These are phyloP conservation scores for Mola mola DNA, from an alignment of 2,113 vertebrate genomes.

Conservation along the genomic window DNA sequence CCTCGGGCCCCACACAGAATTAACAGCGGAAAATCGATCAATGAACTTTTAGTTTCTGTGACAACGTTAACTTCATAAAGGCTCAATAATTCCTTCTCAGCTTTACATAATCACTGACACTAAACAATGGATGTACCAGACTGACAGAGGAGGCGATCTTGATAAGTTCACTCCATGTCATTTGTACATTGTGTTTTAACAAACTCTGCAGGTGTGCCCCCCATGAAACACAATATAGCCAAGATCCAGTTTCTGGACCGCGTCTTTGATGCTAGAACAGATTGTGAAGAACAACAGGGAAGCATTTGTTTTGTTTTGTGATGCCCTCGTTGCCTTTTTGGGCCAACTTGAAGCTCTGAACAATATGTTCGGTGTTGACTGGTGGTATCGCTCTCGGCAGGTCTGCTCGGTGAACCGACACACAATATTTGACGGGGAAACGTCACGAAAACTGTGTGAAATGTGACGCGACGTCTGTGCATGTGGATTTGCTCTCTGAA, in stretches of 20 bases:
- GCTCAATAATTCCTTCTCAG: no score
- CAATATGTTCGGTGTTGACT: conserved; percentile 9
- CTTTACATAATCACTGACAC: background rate
- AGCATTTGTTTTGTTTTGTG: conserved; percentile 29
- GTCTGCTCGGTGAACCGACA: conserved; percentile 6
- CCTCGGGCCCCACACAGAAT: no score
- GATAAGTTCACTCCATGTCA: conserved; percentile 2
- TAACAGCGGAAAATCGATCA: no score
- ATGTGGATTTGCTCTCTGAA: background rate
- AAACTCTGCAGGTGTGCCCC: conserved; percentile 4
- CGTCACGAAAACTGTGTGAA: conserved; percentile 39
- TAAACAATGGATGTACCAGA: no score
- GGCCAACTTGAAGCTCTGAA: conserved; percentile 5
- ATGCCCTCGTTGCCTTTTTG: conserved; percentile 30
- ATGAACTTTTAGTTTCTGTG: no score
- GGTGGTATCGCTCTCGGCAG: background rate
- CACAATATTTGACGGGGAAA: background rate
- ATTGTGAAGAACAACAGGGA: conserved; percentile 37
- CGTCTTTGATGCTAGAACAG: conserved; percentile 17
- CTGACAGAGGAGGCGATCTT: no score
- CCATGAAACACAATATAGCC: conserved; percentile 37
- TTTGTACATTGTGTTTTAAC: conserved; percentile 9
- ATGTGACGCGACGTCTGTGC: conserved; percentile 12
- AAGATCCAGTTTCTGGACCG: conserved; percentile 34
- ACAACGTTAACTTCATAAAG: no score